A percentile compares a stretch with the other conserved stretches of the same genome.
These are phyloP conservation scores for Tinea trinotella DNA, from an alignment of 2,888 invertebrate genomes.

Conservation along the genomic window DNA sequence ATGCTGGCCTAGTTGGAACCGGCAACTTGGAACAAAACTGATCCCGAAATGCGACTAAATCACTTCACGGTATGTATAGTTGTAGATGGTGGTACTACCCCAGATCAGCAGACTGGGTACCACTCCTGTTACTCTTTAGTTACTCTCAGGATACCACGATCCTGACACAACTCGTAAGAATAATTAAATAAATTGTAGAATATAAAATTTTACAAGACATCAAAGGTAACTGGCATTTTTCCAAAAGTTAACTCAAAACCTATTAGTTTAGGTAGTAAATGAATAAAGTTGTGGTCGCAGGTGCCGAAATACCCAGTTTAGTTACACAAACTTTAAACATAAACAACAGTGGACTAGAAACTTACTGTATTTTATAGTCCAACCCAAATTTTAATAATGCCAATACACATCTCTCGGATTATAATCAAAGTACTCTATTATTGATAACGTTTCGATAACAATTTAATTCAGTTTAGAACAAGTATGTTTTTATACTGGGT, in stretches of 20 bases:
- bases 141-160: too few relatives aligned
- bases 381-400: conserved; percentile 16
- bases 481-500: too few relatives aligned
- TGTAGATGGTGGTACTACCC: too few relatives aligned
- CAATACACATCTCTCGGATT: neutral
- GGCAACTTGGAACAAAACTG: too few relatives aligned
- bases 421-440: neutral
- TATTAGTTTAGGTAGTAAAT: conserved; percentile 24
- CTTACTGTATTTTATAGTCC: conserved; percentile 10
- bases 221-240: conserved; percentile 11
- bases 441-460: neutral
- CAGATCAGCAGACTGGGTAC: too few relatives aligned
- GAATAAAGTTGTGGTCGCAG: conserved; percentile 31
- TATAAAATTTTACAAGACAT: neutral
- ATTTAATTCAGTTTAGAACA: neutral
- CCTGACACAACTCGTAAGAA: too few relatives aligned
- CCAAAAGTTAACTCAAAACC: neutral
- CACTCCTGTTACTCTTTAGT: too few relatives aligned
- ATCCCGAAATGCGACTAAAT: too few relatives aligned
- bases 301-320: conserved; percentile 26
- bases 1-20: too few relatives aligned
- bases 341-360: conserved; percentile 24
- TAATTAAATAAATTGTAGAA: too few relatives aligned
- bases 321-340: conserved; percentile 25
- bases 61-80: too few relatives aligned